Base-by-base conservation (phyloP, 1,140 invertebrate species). In the Limonius californicus region DNA sequence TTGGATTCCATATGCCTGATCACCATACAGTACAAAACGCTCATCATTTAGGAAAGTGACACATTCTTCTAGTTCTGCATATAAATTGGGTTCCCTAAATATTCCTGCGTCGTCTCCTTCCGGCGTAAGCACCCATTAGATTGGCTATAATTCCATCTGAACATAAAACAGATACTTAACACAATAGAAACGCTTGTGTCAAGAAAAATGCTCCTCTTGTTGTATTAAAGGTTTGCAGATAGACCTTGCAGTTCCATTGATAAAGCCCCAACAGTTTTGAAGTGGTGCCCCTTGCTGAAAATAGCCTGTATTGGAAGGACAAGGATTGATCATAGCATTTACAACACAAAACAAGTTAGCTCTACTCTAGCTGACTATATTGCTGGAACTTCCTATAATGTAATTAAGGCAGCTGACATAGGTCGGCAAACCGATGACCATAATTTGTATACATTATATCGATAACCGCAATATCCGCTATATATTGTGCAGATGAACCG, bases 201-300 rank as follows among this genome's bases (percentile, higher is more conserved):
- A 63, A 21, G 68, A 69, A 55, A 63, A 69, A 59, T 69, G 67
- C 12, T 69, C 39, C 59, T 69, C 55, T 53, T 67, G 66, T n/a
- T 69, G 18, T n/a, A 58, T 15, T 15, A n/a, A n/a, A n/a, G n/a
- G n/a, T n/a, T n/a, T n/a, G n/a, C n/a, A n/a, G 4, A 69, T 68
- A 47, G 58, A 15, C 11, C 66, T 21, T 9, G 59, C 61, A 12
- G 59, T 70, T 1, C 64, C 66, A 61, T 70, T 63, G 15, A 70
- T 70, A 56, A 68, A 68, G 7, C 11, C 15, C 55, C 55, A 57
- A 39, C 55, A 57, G 23, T 57, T 35, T 39, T 9, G n/a, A 6
- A 57, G 12, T 3, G 32, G 30, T 3, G 30, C 18, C 6, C 7
- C 14, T 57, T 39, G 9, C 8, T 12, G n/a, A 6, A 18, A 57